Percentiles rank a stretch among this genome's conserved stretches.
Conservation (phyloP, 2,888 invertebrate species). For the Caenorhabditis sp. region DNA sequence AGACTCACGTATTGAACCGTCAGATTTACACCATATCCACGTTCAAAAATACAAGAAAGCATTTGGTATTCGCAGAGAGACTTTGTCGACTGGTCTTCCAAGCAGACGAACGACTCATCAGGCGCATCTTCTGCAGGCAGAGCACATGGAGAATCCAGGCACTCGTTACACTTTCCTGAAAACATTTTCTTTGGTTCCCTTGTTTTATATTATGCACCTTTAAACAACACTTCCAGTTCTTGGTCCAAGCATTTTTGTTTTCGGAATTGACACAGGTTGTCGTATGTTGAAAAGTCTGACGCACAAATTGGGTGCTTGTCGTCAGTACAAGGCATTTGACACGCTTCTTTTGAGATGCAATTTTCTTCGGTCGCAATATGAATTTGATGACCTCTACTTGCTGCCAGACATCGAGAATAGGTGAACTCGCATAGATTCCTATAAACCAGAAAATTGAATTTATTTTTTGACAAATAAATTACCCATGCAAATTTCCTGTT, state of each 20-base stretch:
- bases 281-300: constrained; percentile 66
- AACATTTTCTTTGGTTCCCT: background rate
- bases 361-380: constrained; percentile 64
- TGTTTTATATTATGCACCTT: constrained; percentile 61
- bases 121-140: constrained; percentile 68
- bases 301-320: constrained; percentile 65
- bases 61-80: constrained; percentile 81
- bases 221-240: constrained; percentile 71
- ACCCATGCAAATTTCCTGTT: constrained; percentile 67
- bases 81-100: constrained; percentile 76
- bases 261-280: constrained; percentile 66
- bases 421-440: constrained; percentile 75
- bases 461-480: background rate
- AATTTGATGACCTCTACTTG: constrained; percentile 68
- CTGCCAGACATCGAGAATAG: constrained; percentile 78
- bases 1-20: constrained; percentile 75
- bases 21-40: constrained; percentile 78
- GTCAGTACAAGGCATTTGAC: constrained; percentile 62
- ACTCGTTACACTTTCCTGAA: constrained; percentile 76
- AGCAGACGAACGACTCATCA: constrained; percentile 78
- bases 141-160: constrained; percentile 75
- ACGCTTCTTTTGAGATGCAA: constrained; percentile 62
- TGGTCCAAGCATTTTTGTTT: constrained; percentile 65
- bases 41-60: constrained; percentile 78
- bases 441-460: constrained; percentile 6